These are phyloP conservation scores for Hirtodrosophila duncani DNA, from an alignment of 2,888 invertebrate genomes.

Conservation along the genomic window DNA sequence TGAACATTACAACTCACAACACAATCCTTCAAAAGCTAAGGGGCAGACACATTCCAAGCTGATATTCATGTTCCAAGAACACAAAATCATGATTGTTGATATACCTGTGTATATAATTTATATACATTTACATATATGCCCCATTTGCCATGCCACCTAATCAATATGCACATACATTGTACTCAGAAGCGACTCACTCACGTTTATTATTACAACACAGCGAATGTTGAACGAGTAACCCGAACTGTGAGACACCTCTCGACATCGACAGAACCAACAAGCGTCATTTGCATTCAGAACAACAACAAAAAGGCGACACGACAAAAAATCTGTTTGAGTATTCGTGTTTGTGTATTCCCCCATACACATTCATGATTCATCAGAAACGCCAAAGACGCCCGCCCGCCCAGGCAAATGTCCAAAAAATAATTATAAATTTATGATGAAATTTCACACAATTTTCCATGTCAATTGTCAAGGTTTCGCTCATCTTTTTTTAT, in stretches of 20 bases:
- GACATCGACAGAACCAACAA: constrained; percentile 10
- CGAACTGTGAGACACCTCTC: too few species aligned
- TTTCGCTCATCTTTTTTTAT: constrained; percentile 22
- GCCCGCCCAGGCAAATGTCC: neutral
- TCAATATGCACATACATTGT: constrained; percentile 61
- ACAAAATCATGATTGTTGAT: too few species aligned
- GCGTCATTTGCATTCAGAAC: constrained; percentile 28
- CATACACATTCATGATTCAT: constrained; percentile 22
- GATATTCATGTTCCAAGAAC: too few species aligned
- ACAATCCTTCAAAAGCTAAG: too few species aligned
- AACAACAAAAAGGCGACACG: too few species aligned
- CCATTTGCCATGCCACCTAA: constrained; percentile 24
- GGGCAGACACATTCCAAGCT: too few species aligned
- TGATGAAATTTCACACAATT: constrained; percentile 19
- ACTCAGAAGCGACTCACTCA: constrained; percentile 31
- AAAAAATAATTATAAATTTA: constrained; percentile 13
- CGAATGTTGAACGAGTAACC: constrained; percentile 24
- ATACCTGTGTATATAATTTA: neutral
- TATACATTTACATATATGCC: constrained; percentile 2
- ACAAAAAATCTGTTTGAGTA: constrained; percentile 9
- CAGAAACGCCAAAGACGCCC: constrained; percentile 16
- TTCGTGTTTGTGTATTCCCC: constrained; percentile 1
- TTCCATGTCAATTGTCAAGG: constrained; percentile 39
- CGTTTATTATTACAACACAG: constrained; percentile 33
- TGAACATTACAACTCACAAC: too few species aligned